Evolutionary conservation across 2,797 vertebrate species (phyloP).

Genomic region (Mareca strepera): DNA sequence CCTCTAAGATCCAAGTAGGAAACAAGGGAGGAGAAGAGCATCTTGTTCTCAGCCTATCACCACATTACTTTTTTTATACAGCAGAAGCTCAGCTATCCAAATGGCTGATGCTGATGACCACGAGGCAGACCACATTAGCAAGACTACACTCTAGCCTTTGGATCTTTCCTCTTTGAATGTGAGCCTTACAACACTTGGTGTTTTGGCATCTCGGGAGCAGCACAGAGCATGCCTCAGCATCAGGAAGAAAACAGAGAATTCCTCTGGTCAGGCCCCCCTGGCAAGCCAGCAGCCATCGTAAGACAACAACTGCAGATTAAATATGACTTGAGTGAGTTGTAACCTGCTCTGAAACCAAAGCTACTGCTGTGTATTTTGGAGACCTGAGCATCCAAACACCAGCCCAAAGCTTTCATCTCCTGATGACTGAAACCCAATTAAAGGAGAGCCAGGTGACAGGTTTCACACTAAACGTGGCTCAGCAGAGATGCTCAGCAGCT

Average conservation of each 20-base stretch:
- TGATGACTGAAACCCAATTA: conserved; percentile 85
- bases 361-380: conserved; percentile 2
- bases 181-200: not conserved
- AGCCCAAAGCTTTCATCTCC: conserved; percentile 67
- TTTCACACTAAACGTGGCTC: conserved; percentile 72
- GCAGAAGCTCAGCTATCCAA: not conserved
- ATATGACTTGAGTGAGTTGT: not conserved
- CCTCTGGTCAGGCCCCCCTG: not conserved
- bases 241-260: not conserved
- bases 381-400: conserved; percentile 18
- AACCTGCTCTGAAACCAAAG: conserved; percentile 26
- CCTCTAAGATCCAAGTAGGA: not conserved
- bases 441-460: conserved; percentile 79
- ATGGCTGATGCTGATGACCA: not conserved
- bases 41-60: not conserved
- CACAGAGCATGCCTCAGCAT: not conserved
- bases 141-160: not conserved
- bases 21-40: not conserved
- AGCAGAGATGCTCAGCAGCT: conserved; percentile 72
- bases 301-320: not conserved
- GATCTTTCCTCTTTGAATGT: not conserved
- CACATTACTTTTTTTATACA: not conserved
- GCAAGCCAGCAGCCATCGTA: not conserved
- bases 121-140: not conserved
- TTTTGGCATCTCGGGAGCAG: not conserved